A percentile compares a stretch with the other conserved stretches of the same genome.
Evolutionary conservation across 2,797 vertebrate species (phyloP).

Genomic region (Tapirus indicus): DNA sequence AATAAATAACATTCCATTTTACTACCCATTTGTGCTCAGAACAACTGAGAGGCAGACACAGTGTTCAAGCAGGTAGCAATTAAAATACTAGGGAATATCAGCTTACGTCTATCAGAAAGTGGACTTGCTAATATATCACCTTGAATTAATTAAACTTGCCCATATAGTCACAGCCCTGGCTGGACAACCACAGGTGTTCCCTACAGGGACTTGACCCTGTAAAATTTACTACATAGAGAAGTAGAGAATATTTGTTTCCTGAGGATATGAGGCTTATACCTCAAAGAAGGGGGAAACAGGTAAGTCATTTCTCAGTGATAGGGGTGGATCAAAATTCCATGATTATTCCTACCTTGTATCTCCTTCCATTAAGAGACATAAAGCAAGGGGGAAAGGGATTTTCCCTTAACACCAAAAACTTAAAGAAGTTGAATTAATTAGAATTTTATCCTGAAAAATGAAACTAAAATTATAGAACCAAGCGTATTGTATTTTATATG

Average conservation of each 20-base stretch:
- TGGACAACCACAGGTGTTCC: background rate
- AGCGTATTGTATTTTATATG: background rate
- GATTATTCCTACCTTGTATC: background rate
- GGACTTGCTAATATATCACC: background rate
- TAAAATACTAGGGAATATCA: background rate
- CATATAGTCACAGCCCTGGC: background rate
- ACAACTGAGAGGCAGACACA: background rate
- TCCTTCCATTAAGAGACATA: background rate
- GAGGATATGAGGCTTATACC: background rate
- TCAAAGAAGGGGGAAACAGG: background rate
- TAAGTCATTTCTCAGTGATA: background rate
- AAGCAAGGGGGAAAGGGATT: background rate
- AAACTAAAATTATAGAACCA: background rate
- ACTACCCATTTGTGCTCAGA: background rate
- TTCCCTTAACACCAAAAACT: background rate
- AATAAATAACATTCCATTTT: background rate
- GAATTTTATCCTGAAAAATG: conserved; percentile 15
- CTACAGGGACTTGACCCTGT: background rate
- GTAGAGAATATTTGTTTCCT: background rate
- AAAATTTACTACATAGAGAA: background rate
- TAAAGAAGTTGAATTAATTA: background rate
- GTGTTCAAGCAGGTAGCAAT: background rate
- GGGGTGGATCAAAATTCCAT: background rate
- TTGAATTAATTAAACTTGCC: background rate
- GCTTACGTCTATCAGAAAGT: background rate